phyloP scores from a whole-genome alignment of 2,888 invertebrate genomes.

The Heliconius erato region DNA sequence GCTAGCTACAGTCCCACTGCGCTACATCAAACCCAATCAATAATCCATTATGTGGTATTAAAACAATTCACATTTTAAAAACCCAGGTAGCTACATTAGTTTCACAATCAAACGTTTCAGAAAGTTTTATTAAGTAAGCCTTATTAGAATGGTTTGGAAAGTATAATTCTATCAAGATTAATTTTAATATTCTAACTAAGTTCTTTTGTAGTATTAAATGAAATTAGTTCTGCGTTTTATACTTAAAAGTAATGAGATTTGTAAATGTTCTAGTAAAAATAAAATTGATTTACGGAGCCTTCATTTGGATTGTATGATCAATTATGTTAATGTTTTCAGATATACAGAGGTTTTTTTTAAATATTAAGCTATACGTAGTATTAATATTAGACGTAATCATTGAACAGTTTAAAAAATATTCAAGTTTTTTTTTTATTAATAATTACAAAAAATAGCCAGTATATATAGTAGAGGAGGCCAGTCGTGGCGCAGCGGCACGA shows the following conservation, averaged over 20 bases:
- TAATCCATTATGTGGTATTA: too few relatives aligned
- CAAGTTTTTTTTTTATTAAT: too few relatives aligned
- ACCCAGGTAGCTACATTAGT: neutral
- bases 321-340: too few relatives aligned
- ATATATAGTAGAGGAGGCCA: too few relatives aligned
- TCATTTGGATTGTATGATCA: neutral
- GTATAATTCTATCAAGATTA: neutral
- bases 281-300: neutral
- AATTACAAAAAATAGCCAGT: too few relatives aligned
- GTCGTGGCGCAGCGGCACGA: too few relatives aligned
- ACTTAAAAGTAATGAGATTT: neutral
- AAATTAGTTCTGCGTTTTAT: neutral
- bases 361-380: too few relatives aligned
- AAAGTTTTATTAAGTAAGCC: neutral
- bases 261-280: neutral
- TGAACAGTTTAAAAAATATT: too few relatives aligned
- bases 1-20: too few relatives aligned
- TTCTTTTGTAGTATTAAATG: constrained; percentile 1
- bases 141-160: neutral
- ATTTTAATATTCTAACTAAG: neutral
- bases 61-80: neutral
- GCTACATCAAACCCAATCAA: too few relatives aligned
- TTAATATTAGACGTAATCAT: too few relatives aligned
- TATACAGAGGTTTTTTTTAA: too few relatives aligned
- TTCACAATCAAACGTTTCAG: neutral